Conservation (phyloP, 1,140 invertebrate genomes). For the Pararge aegeria region DNA sequence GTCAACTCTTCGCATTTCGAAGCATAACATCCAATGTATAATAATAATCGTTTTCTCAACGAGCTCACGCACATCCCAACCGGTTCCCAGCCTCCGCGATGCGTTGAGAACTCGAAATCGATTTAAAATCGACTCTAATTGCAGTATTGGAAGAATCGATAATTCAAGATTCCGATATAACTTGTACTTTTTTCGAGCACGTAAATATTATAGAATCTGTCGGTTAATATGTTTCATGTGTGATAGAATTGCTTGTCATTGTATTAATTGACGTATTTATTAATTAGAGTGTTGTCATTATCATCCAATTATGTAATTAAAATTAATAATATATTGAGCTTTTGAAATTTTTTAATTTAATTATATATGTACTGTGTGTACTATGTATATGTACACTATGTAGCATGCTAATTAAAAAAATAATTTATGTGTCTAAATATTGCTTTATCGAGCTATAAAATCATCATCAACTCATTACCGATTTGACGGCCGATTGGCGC, state of each 20-base stretch:
- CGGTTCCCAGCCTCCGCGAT: slow-evolving; percentile 38
- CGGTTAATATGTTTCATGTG: slow-evolving; percentile 20
- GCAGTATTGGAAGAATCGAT: slow-evolving; percentile 21
- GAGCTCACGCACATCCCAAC: slow-evolving; percentile 47
- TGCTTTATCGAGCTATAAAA: no score
- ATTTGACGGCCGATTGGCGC: no score
- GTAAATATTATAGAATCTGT: slow-evolving; percentile 30
- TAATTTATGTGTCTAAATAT: no score
- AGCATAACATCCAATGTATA: slow-evolving; percentile 27
- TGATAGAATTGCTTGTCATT: slow-evolving; percentile 13
- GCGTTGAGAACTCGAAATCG: slow-evolving; percentile 19
- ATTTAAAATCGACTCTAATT: slow-evolving; percentile 36
- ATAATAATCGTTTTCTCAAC: slow-evolving; percentile 61
- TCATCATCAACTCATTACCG: no score
- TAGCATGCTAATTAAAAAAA: no score
- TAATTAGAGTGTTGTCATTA: no score
- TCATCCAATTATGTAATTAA: no score
- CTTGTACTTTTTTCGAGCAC: slow-evolving; percentile 16
- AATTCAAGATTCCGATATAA: slow-evolving; percentile 15
- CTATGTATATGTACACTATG: no score
- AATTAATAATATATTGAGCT: no score
- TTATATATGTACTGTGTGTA: no score
- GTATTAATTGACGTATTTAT: slow-evolving; percentile 11
- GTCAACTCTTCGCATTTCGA: not conserved
- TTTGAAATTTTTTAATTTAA: no score